Evolutionary conservation across 2,113 vertebrate genomes (phyloP), one percentile per base, ranked within the genome.

Genomic region (Candoia aspera): DNA sequence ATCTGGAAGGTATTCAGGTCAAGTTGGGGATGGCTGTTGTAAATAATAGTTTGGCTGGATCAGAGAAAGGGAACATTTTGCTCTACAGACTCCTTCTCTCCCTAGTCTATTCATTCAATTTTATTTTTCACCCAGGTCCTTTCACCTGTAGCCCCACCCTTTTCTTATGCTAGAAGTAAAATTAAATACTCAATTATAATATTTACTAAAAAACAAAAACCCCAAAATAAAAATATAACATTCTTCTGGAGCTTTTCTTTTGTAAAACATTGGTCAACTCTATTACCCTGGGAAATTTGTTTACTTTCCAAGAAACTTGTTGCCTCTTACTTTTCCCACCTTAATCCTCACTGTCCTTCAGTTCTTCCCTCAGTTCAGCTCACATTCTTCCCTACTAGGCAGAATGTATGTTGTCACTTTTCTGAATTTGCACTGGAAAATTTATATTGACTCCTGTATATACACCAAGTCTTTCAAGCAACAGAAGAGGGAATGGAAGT

Each of bases 401-500:
- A 90, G 85, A 85, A 90, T 19, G 37, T 60, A 59, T n/a, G n/a
- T 49, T 24, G 6, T n/a, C 49, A 26, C 64, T 57, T 68, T 73
- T 87, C n/a, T 29, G 49, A 91, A 57, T 53, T 68, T 42, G 12
- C 59, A 9, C 8, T 8, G 26, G 90, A 24, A 87, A 54, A 86
- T 54, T 87, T 12, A 53, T 42, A 55, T 8, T 33, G 13, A 23
- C 29, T 23, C 24, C 26, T 15, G 15, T 84, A 10, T 60, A 29
- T 84, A 85, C 42, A 29, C 33, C 17, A 11, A 26, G 6, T 49
- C 29, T 90, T 54, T 60, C 37, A 79, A 13, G 0, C 17, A 68
- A 1, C 19, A 0, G 0, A 8, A 9, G 64, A 89, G 90, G 37
- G 5, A 19, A 0, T 12, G 33, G 53, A 37, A 88, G 1, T 54